A percentile compares a stretch with the other conserved stretches of the same genome.
Evolutionary conservation across 1,140 invertebrate species (phyloP).

Genomic region (Pseudomyrmex flavicornis): DNA sequence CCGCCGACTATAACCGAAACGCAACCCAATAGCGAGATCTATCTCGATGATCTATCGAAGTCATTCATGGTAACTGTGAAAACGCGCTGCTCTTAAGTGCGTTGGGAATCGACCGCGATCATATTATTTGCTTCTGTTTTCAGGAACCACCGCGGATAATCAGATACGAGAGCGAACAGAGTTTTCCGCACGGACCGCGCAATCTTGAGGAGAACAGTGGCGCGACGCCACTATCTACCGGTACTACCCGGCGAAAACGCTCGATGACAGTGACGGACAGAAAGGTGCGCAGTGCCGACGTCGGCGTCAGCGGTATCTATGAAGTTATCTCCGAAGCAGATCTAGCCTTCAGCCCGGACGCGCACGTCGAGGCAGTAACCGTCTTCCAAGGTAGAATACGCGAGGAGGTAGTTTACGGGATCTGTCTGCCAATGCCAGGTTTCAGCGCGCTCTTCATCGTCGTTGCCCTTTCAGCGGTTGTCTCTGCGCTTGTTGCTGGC

Average conservation of each 20-base stretch:
- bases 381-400: constrained; percentile 94
- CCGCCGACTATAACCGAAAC: constrained; percentile 76
- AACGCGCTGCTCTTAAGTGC: neutral
- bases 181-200: constrained; percentile 93
- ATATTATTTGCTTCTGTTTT: constrained; percentile 1
- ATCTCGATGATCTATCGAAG: constrained; percentile 76
- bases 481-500: constrained; percentile 92
- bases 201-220: constrained; percentile 87
- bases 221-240: constrained; percentile 74
- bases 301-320: constrained; percentile 94
- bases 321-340: constrained; percentile 97
- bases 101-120: neutral
- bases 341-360: constrained; percentile 94
- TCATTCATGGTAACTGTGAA: constrained; percentile 79
- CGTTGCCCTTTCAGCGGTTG: constrained; percentile 93
- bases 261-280: constrained; percentile 90
- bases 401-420: constrained; percentile 95
- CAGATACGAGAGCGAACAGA: constrained; percentile 86
- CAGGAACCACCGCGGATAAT: constrained; percentile 86
- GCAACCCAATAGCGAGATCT: constrained; percentile 65
- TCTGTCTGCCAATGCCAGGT: constrained; percentile 94
- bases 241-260: constrained; percentile 85
- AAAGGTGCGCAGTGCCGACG: constrained; percentile 91
- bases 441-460: constrained; percentile 95
- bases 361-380: constrained; percentile 91